Evolutionary conservation across 2,888 invertebrate genomes (phyloP).

Genomic region (Elegia similella): DNA sequence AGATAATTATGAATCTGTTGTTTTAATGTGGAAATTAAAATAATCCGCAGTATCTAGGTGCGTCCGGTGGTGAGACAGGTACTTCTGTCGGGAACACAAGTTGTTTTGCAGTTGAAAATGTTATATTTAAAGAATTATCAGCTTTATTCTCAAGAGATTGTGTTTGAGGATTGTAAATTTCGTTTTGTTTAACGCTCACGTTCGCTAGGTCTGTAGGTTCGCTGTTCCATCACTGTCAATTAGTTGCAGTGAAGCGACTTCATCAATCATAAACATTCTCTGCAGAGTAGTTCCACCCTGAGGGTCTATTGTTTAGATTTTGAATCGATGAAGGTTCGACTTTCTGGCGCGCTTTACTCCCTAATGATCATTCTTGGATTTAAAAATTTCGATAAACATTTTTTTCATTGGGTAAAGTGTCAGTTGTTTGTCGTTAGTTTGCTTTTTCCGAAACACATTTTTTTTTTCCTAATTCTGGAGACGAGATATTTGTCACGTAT

Average conservation of each 20-base stretch:
- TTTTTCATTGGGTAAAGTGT: background rate
- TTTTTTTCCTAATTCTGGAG: background rate
- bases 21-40: conserved; percentile 42
- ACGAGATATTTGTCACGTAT: background rate
- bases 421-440: background rate
- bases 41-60: conserved; percentile 44
- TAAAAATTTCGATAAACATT: background rate
- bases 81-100: conserved; percentile 34
- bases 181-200: conserved; percentile 34
- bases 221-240: conserved; percentile 81
- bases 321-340: conserved; percentile 34
- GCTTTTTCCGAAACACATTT: background rate
- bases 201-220: conserved; percentile 47
- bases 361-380: conserved; percentile 7
- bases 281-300: conserved; percentile 48
- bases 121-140: conserved; percentile 30
- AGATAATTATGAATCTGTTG: conserved; percentile 45
- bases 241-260: conserved; percentile 71
- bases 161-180: conserved; percentile 28
- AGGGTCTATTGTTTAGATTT: conserved; percentile 64
- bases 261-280: conserved; percentile 73
- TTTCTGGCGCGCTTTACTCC: conserved; percentile 18
- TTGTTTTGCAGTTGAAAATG: conserved; percentile 8
- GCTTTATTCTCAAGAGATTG: conserved; percentile 33
- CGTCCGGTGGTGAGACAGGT: conserved; percentile 48